phyloP scores from a whole-genome alignment of 2,113 vertebrate species.

The Eretmochelys imbricata region DNA sequence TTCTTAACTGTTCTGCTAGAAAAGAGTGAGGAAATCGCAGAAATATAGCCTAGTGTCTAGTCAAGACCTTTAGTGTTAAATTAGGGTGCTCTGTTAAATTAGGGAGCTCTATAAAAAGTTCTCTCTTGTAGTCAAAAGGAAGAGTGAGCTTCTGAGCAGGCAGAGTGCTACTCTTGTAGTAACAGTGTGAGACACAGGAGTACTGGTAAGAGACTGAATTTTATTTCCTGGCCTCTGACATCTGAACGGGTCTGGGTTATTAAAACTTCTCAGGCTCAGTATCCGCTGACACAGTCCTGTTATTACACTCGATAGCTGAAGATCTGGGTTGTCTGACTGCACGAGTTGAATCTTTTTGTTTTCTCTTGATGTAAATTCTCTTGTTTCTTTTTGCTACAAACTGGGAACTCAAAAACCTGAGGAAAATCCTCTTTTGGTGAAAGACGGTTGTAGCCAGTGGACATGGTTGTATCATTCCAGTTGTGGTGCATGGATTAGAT shows the following conservation, averaged over 20 bases:
- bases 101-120: conserved; percentile 15
- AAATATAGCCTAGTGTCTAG: neutral
- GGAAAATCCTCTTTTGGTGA: neutral
- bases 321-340: neutral
- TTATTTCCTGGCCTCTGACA: conserved; percentile 50
- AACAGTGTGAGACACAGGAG: conserved; percentile 39
- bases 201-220: conserved; percentile 37
- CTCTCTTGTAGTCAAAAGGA: neutral
- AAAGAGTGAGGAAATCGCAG: conserved; percentile 29
- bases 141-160: conserved; percentile 34
- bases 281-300: conserved; percentile 29
- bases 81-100: conserved; percentile 4
- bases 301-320: neutral
- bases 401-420: neutral
- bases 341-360: neutral
- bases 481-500: neutral
- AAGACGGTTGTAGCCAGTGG: neutral
- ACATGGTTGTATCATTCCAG: rapidly evolving
- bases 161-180: conserved; percentile 29
- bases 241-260: conserved; percentile 2
- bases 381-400: neutral
- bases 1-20: conserved; percentile 40
- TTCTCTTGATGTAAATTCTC: neutral
- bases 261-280: conserved; percentile 31
- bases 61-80: conserved; percentile 22